These are phyloP conservation scores for Lepidurus packardi DNA, from an alignment of 1,140 invertebrate species.

Conservation along the genomic window DNA sequence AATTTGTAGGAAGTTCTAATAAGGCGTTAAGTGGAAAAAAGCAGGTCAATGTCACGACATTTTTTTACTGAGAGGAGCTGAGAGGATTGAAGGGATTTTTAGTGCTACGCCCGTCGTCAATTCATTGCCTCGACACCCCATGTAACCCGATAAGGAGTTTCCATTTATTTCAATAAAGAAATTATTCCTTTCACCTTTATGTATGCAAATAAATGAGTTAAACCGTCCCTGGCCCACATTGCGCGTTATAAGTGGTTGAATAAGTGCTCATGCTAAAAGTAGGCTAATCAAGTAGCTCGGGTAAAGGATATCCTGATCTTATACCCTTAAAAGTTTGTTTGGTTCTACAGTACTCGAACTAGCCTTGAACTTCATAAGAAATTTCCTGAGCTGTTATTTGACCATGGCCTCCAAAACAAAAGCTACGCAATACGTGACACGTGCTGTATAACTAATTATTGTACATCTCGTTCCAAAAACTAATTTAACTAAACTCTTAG, in stretches of 20 bases:
- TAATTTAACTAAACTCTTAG: background rate
- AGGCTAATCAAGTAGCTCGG: background rate
- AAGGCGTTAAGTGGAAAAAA: background rate
- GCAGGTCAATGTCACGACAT: background rate
- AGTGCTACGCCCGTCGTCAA: background rate
- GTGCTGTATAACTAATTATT: background rate
- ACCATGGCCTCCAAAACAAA: background rate
- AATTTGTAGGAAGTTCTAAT: slow-evolving; percentile 12
- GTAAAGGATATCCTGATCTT: slow-evolving; percentile 1
- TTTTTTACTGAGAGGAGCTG: background rate
- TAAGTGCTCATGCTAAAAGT: background rate
- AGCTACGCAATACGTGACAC: background rate
- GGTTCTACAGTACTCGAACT: background rate
- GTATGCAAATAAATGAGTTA: background rate
- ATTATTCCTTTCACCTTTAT: background rate
- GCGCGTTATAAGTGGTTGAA: background rate
- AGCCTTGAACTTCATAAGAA: background rate
- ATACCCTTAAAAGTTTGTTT: background rate
- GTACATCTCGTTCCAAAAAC: no score
- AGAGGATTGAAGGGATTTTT: background rate
- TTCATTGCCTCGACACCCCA: background rate
- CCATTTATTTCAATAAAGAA: background rate
- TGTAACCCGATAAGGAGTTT: background rate
- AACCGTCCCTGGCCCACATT: background rate
- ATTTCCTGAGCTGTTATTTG: background rate